phyloP scores from a whole-genome alignment of 2,113 vertebrate genomes.

The Haemorhous mexicanus region DNA sequence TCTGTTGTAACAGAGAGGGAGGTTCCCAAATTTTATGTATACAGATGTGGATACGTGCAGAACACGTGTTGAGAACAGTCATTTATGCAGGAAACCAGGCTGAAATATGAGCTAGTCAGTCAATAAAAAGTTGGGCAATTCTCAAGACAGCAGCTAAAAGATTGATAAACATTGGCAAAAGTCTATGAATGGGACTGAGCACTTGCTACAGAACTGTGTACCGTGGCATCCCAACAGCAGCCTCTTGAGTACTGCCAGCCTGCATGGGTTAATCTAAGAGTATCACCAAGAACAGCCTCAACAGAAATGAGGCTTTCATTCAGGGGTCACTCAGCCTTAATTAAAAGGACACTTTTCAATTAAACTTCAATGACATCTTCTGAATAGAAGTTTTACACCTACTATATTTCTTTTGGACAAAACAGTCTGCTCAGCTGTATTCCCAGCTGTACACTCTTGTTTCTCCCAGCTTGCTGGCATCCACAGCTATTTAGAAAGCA shows the following conservation, averaged over 20 bases:
- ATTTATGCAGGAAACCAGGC: neutral
- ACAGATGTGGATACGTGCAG: accelerated
- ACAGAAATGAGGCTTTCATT: neutral
- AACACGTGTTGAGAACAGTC: neutral
- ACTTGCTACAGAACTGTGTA: neutral
- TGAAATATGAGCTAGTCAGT: neutral
- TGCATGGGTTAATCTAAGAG: neutral
- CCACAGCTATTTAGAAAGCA: constrained; percentile 4
- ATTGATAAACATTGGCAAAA: neutral
- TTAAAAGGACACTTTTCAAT: neutral
- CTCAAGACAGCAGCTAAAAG: neutral
- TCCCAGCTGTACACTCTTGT: neutral
- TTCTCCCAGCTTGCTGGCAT: neutral
- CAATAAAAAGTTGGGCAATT: neutral
- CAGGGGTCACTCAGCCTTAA: neutral
- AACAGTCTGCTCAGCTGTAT: constrained; percentile 3
- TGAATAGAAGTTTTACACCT: constrained; percentile 22
- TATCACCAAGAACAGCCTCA: neutral
- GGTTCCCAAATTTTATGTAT: neutral
- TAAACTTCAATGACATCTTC: constrained; percentile 1
- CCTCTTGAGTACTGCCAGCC: neutral
- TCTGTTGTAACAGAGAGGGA: neutral
- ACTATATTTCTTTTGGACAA: neutral
- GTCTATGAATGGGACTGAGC: neutral
- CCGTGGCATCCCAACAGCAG: neutral